Conservation (phyloP, 2,888 invertebrate genomes). For the Xanthorhoe spadicearia region DNA sequence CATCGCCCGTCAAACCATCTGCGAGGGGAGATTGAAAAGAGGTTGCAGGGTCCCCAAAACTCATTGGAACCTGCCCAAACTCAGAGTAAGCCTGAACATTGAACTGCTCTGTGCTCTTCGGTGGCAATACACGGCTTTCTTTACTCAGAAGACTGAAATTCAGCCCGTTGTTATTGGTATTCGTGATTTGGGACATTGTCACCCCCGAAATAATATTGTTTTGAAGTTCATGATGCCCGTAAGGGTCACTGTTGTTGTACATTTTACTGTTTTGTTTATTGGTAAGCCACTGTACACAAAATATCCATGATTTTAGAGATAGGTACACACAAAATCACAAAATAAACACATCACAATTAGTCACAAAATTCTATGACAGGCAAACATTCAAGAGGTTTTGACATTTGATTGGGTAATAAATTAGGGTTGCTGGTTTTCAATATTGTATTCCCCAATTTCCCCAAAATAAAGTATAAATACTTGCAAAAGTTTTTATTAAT, state of each 20-base stretch:
- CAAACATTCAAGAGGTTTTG: constrained; percentile 1
- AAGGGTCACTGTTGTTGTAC: constrained; percentile 75
- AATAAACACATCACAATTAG: constrained; percentile 27
- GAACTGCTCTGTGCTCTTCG: constrained; percentile 54
- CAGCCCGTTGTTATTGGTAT: constrained; percentile 59
- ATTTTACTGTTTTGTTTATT: constrained; percentile 49
- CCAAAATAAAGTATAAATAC: neutral
- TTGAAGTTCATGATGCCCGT: constrained; percentile 67
- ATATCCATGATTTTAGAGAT: neutral
- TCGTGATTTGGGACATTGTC: constrained; percentile 51
- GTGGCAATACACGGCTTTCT: constrained; percentile 49
- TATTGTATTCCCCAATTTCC: neutral
- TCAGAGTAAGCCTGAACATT: constrained; percentile 59
- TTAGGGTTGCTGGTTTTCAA: neutral
- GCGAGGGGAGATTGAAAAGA: constrained; percentile 12
- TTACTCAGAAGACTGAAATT: constrained; percentile 67
- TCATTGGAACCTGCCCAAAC: constrained; percentile 56
- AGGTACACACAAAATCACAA: constrained; percentile 9
- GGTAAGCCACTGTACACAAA: constrained; percentile 8
- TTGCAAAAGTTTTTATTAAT: too few species aligned
- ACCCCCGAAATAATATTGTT: constrained; percentile 64
- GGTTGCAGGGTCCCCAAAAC: constrained; percentile 42
- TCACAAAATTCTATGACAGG: constrained; percentile 9
- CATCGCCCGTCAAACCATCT: neutral
- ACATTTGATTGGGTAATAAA: constrained; percentile 2